Base-by-base conservation (phyloP, 1,140 invertebrate species). In the Drosophila pectinifera region DNA sequence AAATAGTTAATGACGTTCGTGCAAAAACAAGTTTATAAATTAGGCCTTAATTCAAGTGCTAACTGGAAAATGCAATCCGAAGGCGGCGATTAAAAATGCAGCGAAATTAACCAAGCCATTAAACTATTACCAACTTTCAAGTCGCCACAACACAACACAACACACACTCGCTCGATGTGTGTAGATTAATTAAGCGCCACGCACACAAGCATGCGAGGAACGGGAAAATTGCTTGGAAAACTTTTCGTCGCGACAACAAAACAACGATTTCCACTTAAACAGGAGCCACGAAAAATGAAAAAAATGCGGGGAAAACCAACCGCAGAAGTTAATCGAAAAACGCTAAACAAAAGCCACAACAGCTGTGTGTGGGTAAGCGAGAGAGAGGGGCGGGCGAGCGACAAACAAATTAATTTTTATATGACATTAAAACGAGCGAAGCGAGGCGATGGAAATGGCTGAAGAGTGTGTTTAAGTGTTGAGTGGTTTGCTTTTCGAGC, bases 391-490 rank as follows among this genome's bases (percentile, higher is more conserved):
- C 63, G 67, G 49, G 43, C 63, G 75, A 84, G 85, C 77, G 85
- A 76, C 85, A 89, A 89, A 89, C 85, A 89, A 89, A 89, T 89
- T 89, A 89, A 90, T 90, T 89, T 89, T 90, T 89, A 89, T 89
- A 84, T 89, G 84, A 89, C 80, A 89, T 89, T 80, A 88, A 88
- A 89, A 89, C 85, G 80, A 89, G 80, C 80, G 80, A 89, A 58
- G 72, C 76, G 84, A 84, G 76, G 80, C 83, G 72, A 77, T 73
- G 64, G 65, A 78, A 79, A 79, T 70, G 69, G 72, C 41, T 80
- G 72, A 67, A 83, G 73, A 69, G 67, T 68, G 64, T 68, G 64
- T 68, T 65, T 80, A 85, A 86, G 83, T 86, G 83, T 86, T 82
- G 83, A 86, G 82, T 85, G 77, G 79, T 74, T 78, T 55, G 67